Percentiles rank a stretch among this genome's conserved stretches.
These are phyloP conservation scores for Drosophila demipolita DNA, from an alignment of 2,888 invertebrate species.

Conservation along the genomic window DNA sequence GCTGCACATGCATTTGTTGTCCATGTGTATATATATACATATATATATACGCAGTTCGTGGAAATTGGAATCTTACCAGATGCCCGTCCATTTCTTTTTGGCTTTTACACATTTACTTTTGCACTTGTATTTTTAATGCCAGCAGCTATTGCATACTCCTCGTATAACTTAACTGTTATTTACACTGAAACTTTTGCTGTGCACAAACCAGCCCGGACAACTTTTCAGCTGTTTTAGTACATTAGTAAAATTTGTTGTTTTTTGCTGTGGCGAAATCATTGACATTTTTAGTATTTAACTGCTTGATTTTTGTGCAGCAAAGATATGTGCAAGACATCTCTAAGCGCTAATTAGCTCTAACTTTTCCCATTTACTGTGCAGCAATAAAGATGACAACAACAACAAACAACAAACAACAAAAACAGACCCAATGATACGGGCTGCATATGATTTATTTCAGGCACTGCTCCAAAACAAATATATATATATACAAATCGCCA, in stretches of 20 bases:
- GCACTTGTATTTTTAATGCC: conserved; percentile 7
- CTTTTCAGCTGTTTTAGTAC: conserved; percentile 17
- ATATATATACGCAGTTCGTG: conserved; percentile 1
- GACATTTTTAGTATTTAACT: conserved; percentile 42
- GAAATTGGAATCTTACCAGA: conserved; percentile 25
- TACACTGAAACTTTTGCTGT: conserved; percentile 45
- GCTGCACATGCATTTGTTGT: neutral
- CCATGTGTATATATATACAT: neutral
- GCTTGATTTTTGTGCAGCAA: conserved; percentile 30
- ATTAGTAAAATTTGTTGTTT: conserved; percentile 1
- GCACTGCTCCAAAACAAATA: conserved; percentile 46
- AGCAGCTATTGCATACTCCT: conserved; percentile 30
- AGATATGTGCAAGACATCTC: conserved; percentile 8
- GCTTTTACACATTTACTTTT: conserved; percentile 13
- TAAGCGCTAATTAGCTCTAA: conserved; percentile 64
- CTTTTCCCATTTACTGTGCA: conserved; percentile 64
- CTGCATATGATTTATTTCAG: conserved; percentile 73
- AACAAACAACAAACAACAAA: conserved; percentile 14
- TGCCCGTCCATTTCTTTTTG: conserved; percentile 26
- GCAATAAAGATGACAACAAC: conserved; percentile 25
- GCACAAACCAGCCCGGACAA: conserved; percentile 8
- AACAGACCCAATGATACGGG: conserved; percentile 1
- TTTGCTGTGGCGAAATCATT: conserved; percentile 31
- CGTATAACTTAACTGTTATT: conserved; percentile 55
- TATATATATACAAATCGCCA: conserved; percentile 3